Conservation (phyloP, 1,140 invertebrate genomes). For the Paraescarpia echinospica region DNA sequence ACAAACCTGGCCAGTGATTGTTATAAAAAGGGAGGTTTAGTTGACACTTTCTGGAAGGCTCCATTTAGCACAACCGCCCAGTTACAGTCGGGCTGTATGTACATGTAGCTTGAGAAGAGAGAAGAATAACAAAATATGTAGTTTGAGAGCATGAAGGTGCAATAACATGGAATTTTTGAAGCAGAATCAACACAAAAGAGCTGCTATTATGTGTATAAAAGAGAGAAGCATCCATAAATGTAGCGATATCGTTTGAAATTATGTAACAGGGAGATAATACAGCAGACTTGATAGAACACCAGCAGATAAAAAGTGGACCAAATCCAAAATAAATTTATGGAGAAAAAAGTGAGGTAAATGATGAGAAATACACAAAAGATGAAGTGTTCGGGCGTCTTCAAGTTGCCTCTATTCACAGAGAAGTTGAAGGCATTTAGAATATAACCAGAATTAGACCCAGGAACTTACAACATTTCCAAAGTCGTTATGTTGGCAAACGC, state of each 20-base stretch:
- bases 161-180: background rate
- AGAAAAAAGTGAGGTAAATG: background rate
- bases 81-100: background rate
- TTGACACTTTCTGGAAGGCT: background rate
- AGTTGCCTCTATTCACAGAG: background rate
- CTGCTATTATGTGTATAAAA: background rate
- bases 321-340: background rate
- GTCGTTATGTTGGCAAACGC: constrained; percentile 69
- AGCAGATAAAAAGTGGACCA: background rate
- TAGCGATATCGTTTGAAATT: no score
- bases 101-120: no score
- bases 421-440: constrained; percentile 16
- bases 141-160: no score
- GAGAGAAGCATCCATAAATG: no score
- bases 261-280: background rate
- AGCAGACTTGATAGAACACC: background rate
- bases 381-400: background rate
- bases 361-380: background rate
- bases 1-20: background rate
- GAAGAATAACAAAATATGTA: no score
- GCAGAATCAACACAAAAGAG: background rate
- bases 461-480: constrained; percentile 67
- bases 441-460: constrained; percentile 12
- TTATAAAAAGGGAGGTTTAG: background rate
- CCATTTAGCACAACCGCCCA: background rate